Percentiles rank a stretch among this genome's conserved stretches.
Conservation (phyloP, 2,113 vertebrate genomes). For the Rhabdornis inornatus region DNA sequence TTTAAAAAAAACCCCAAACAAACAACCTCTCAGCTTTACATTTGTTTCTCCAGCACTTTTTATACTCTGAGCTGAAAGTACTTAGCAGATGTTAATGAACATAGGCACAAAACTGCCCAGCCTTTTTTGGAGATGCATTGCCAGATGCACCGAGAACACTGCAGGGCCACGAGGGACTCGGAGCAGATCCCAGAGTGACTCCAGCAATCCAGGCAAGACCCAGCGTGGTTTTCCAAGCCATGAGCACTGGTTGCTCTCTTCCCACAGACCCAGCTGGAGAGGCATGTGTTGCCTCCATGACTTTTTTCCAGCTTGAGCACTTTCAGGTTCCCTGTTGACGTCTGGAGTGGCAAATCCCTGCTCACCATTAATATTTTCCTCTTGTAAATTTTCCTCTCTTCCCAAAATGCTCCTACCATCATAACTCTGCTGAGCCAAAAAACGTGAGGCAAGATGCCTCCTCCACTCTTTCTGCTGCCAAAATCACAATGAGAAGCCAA, state of each 20-base stretch:
- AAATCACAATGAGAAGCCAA: not conserved
- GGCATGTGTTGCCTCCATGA: fast-evolving
- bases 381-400: not conserved
- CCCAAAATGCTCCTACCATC: not conserved
- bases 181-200: not conserved
- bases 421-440: not conserved
- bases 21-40: not conserved
- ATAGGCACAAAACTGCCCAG: not conserved
- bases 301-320: not conserved
- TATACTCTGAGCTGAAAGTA: not conserved
- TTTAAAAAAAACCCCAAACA: not conserved
- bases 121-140: not conserved
- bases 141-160: not conserved
- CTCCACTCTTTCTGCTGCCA: not conserved
- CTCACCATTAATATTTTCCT: not conserved
- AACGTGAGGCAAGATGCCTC: not conserved
- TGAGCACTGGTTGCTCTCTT: not conserved
- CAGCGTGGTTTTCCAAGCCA: not conserved
- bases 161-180: fast-evolving
- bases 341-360: not conserved
- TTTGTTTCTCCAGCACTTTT: constrained; percentile 26
- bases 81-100: not conserved
- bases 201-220: not conserved
- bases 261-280: not conserved
- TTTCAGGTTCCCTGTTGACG: not conserved